phyloP scores from a whole-genome alignment of 1,140 invertebrate genomes.

The Stegodyphus mimosarum region DNA sequence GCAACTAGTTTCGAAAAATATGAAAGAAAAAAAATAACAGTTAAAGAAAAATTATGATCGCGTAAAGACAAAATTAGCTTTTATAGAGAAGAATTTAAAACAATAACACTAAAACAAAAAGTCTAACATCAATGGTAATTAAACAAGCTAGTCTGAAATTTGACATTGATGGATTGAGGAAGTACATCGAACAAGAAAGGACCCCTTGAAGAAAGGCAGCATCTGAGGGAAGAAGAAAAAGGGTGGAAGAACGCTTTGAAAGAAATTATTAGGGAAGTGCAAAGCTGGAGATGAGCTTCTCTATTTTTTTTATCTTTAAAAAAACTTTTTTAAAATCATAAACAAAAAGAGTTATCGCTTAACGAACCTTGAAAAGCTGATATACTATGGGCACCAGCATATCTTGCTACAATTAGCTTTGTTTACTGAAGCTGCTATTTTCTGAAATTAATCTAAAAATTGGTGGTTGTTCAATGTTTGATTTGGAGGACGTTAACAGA shows the following conservation, averaged over 20 bases:
- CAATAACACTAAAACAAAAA: conserved; percentile 9
- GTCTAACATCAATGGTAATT: conserved; percentile 48
- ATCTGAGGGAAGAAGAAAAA: background rate
- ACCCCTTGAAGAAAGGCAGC: background rate
- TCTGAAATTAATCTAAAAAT: no score
- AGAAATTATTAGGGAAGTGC: background rate
- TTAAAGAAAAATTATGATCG: background rate
- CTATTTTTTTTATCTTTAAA: background rate
- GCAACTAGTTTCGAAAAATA: no score
- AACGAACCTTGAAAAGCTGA: background rate
- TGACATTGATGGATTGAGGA: conserved; percentile 52
- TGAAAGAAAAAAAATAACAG: no score
- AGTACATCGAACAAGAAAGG: conserved; percentile 21
- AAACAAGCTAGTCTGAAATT: conserved; percentile 44
- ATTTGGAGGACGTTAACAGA: no score
- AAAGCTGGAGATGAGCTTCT: background rate
- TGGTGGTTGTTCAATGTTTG: no score
- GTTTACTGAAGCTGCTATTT: no score
- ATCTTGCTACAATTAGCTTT: background rate
- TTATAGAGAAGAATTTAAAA: conserved; percentile 47
- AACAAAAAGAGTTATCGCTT: background rate
- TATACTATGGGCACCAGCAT: background rate
- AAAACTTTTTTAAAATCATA: background rate
- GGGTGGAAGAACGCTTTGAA: background rate
- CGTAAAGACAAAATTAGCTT: conserved; percentile 28